A percentile compares a stretch with the other conserved stretches of the same genome.
phyloP scores from a whole-genome alignment of 2,113 vertebrate species.

The Pituophis catenifer region DNA sequence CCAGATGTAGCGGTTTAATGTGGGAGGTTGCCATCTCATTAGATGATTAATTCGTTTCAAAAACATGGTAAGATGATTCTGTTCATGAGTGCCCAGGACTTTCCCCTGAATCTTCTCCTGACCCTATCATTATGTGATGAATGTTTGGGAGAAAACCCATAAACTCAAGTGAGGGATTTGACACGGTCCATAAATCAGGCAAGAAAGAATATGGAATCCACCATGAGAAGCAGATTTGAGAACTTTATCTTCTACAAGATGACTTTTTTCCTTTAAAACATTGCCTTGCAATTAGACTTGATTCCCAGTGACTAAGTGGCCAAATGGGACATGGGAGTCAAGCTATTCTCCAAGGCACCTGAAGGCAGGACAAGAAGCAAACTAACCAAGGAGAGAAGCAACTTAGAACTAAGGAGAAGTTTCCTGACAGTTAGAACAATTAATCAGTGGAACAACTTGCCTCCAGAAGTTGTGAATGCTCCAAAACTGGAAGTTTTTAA shows the following conservation, averaged over 20 bases:
- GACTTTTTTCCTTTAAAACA: background rate
- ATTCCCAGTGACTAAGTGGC: background rate
- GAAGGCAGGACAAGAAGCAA: no score
- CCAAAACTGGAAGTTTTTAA: no score
- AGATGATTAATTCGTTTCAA: background rate
- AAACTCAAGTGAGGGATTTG: background rate
- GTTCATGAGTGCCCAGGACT: background rate
- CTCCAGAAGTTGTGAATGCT: no score
- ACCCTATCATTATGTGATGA: background rate
- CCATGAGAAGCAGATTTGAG: background rate
- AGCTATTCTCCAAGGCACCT: no score
- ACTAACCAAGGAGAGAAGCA: no score
- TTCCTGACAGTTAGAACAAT: no score
- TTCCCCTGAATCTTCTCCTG: background rate
- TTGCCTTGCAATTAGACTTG: background rate
- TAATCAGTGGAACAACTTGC: no score
- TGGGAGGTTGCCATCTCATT: background rate
- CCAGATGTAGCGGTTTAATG: background rate
- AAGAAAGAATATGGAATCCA: background rate
- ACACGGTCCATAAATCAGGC: background rate
- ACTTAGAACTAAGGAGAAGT: no score
- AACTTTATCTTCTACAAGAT: background rate
- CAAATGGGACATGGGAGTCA: no score
- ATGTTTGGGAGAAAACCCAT: background rate
- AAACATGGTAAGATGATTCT: background rate